These are phyloP conservation scores for Tinea semifulvella DNA, from an alignment of 2,888 invertebrate species.

Conservation along the genomic window DNA sequence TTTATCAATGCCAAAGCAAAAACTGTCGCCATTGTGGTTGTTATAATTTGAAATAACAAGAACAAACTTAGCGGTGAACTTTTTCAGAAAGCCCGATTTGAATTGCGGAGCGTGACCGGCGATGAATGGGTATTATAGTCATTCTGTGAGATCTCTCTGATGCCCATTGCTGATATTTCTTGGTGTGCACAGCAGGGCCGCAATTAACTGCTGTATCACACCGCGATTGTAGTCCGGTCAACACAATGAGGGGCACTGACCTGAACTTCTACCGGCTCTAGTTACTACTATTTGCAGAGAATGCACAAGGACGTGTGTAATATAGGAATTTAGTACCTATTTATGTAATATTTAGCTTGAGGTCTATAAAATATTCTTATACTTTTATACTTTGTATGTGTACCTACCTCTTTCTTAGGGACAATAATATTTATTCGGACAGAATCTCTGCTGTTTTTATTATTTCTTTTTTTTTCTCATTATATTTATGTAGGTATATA, in stretches of 20 bases:
- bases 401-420: no score
- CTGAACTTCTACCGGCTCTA: slow-evolving; percentile 21
- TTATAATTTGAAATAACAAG: no score
- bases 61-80: slow-evolving; percentile 6
- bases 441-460: no score
- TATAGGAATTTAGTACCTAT: no score
- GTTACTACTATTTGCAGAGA: slow-evolving; percentile 6
- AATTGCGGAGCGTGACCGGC: slow-evolving; percentile 37
- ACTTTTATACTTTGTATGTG: no score
- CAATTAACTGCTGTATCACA: slow-evolving; percentile 33
- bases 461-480: no score
- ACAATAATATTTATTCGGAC: no score
- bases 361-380: no score
- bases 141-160: slow-evolving; percentile 19
- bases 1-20: no score
- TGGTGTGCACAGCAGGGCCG: slow-evolving; percentile 24
- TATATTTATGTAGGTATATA: no score
- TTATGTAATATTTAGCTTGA: no score
- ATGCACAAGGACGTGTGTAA: slow-evolving; percentile 2
- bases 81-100: slow-evolving; percentile 12
- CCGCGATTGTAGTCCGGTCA: slow-evolving; percentile 27
- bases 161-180: slow-evolving; percentile 31
- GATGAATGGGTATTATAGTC: slow-evolving; percentile 35
- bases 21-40: no score
- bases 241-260: slow-evolving; percentile 40